Evolutionary conservation across 2,113 vertebrate genomes (phyloP), one percentile per base, ranked within the genome.

Genomic region (Polypterus bichir): DNA sequence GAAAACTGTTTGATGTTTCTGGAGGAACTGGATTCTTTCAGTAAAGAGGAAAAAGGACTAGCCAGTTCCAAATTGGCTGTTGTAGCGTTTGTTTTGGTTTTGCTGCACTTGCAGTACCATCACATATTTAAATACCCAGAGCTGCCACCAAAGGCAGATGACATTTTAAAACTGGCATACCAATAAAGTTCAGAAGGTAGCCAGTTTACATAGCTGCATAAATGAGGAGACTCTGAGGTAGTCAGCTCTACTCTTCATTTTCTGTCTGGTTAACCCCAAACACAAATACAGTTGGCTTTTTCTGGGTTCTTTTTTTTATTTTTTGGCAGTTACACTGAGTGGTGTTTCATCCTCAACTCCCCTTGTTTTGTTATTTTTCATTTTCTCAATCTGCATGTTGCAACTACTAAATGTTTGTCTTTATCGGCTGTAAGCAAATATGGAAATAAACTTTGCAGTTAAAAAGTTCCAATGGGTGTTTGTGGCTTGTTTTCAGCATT

Each of bases 321-420:
- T 2, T 27, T 27, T 27, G 27, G 27, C 27, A 27, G 27, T 27
- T 27, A 27, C 27, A 27, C 27, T 27, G 27, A 27, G 27, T 27
- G 27, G 27, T 27, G 27, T 27, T 27, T 27, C 27, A 27, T 27
- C 27, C 27, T 27, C 27, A 27, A 27, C 78, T 78, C 74, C 78
- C 77, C 86, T 62, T 5, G 48, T 75, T 76, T 60, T 60, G 51
- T 65, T 78, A 59, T 63, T 76, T 78, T 48, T 73, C 82, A 88
- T 89, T 82, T 89, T 86, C 92, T 92, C 91, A 88, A 92, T 90
- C 87, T 94, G 96, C 94, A 98, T 97, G 94, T 92, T 84, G 88
- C 82, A 93, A 91, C 87, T 90, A 89, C 87, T 94, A 89, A 88
- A 83, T 90, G 91, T 92, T 89, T 84, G 90, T 93, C 90, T 88